Evolutionary conservation across 2,888 invertebrate genomes (phyloP).

Genomic region (Phortica okadai): DNA sequence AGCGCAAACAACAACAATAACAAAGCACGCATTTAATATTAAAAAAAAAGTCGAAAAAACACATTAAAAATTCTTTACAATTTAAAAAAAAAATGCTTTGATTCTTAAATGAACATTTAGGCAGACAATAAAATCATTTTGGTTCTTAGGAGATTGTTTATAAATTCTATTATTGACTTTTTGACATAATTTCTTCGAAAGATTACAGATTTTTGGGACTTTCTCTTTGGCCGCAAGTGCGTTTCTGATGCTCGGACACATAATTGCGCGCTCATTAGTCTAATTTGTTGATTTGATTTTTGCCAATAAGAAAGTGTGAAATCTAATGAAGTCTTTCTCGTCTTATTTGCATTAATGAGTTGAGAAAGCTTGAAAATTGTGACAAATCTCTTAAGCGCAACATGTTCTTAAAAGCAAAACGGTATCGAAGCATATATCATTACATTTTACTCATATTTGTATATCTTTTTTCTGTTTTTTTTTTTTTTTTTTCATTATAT

Average conservation of each 20-base stretch:
- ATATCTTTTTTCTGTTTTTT: not conserved
- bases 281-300: not conserved
- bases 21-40: not conserved
- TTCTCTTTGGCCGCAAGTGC: slow-evolving; percentile 11
- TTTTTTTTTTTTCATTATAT: not conserved
- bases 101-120: too few relatives aligned
- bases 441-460: not conserved
- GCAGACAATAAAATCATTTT: too few relatives aligned
- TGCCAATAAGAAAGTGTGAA: not conserved
- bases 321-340: too few relatives aligned
- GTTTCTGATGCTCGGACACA: not conserved
- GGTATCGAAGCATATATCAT: not conserved
- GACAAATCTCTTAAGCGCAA: not conserved
- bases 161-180: not conserved
- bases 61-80: too few relatives aligned
- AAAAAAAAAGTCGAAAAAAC: too few relatives aligned
- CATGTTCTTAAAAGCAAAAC: not conserved
- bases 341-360: not conserved
- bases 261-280: not conserved
- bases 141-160: too few relatives aligned
- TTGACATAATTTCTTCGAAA: too few relatives aligned
- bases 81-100: too few relatives aligned
- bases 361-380: not conserved
- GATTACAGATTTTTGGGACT: not conserved
- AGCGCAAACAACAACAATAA: slow-evolving; percentile 35